Conservation (phyloP, 1,140 invertebrate genomes). For the Camponotus vicinus region DNA sequence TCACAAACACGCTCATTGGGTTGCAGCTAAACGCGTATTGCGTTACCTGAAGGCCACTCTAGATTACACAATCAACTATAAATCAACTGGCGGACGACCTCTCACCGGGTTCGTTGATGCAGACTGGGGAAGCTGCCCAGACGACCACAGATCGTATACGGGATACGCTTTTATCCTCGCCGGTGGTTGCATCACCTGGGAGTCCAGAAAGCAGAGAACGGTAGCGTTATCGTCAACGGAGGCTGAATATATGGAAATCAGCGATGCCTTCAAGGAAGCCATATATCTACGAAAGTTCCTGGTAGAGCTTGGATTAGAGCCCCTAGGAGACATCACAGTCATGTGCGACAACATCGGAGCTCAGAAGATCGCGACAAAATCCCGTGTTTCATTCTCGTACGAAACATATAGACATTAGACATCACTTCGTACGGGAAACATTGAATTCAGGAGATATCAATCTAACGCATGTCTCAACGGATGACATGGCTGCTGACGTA, state of each 20-base stretch:
- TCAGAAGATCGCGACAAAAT: neutral
- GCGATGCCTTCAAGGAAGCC: neutral
- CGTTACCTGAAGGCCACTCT: constrained; percentile 62
- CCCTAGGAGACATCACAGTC: neutral
- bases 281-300: neutral
- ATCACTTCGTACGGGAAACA: neutral
- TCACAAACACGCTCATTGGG: neutral
- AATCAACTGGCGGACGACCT: neutral
- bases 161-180: neutral
- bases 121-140: neutral
- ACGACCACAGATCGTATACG: neutral
- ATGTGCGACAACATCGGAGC: neutral
- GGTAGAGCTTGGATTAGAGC: neutral
- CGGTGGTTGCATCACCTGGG: neutral
- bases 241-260: neutral
- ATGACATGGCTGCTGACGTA: neutral
- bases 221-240: neutral
- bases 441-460: neutral
- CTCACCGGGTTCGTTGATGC: neutral
- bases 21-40: neutral
- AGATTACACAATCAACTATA: neutral
- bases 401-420: neutral
- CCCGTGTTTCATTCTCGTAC: neutral
- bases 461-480: neutral
- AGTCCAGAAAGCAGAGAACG: neutral